Evolutionary conservation across 1,140 invertebrate genomes (phyloP).

Genomic region (Eumeta japonica): DNA sequence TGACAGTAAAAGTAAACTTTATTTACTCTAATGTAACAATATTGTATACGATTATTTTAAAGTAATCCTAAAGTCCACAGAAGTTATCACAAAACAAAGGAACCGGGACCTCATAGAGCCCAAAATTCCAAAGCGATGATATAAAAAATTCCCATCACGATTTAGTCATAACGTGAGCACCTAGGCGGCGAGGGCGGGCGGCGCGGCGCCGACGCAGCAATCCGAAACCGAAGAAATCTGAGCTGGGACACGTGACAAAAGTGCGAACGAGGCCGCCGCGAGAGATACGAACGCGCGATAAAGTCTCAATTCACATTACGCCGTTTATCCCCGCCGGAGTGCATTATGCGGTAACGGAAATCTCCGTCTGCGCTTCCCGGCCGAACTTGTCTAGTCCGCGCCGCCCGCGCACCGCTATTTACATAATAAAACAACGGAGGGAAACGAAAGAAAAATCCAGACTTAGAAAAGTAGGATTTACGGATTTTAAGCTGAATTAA

Average conservation of each 20-base stretch:
- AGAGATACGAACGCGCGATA: not conserved
- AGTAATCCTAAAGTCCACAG: too few species aligned
- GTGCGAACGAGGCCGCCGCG: not conserved
- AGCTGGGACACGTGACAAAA: not conserved
- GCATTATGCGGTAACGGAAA: slow-evolving; percentile 8
- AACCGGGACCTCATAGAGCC: too few species aligned
- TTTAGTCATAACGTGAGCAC: too few species aligned
- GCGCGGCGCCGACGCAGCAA: not conserved
- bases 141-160: too few species aligned
- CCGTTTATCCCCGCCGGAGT: slow-evolving; percentile 8
- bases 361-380: slow-evolving; percentile 13
- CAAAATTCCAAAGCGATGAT: too few species aligned
- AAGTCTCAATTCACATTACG: slow-evolving; percentile 9
- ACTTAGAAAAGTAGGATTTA: slow-evolving; percentile 19
- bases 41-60: too few species aligned
- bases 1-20: too few species aligned
- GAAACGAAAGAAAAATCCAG: slow-evolving; percentile 6
- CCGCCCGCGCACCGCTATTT: slow-evolving; percentile 17
- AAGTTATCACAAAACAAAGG: too few species aligned
- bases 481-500: too few species aligned
- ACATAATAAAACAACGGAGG: slow-evolving; percentile 22
- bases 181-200: too few species aligned
- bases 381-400: slow-evolving; percentile 6
- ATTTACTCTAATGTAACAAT: too few species aligned
- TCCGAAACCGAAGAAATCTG: not conserved